Base-by-base conservation (phyloP, 1,140 invertebrate species). In the Grapholita molesta region DNA sequence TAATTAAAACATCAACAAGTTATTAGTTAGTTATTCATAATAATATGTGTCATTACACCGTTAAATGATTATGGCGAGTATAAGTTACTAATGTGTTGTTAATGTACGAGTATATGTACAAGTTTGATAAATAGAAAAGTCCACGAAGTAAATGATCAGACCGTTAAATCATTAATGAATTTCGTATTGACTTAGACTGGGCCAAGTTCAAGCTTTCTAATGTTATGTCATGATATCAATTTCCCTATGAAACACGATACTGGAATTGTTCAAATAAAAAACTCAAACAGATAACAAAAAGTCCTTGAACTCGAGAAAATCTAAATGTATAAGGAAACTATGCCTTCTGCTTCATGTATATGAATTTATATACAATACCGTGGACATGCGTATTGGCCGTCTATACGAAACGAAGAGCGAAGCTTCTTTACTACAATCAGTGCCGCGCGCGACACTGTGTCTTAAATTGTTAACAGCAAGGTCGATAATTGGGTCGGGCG, bases 321-420 rank as follows among this genome's bases (percentile, higher is more conserved):
- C 82, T 70, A 83, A 91, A 90, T 84, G 82, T 83, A 88, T 80
- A 88, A 84, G 84, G 85, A 90, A 91, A 90, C 86, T 88, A 86
- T 89, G 83, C 79, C 75, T 72, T 80, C 83, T 88, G 66, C 24
- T 57, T 55, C 24, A 68, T 68, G 52, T 61, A 85, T 86, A 89
- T 75, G 72, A 86, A 83, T 83, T 85, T 88, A 89, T 89, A 85
- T 86, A 89, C 84, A 83, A 81, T 80, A 79, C 84, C 84, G 86
- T 90, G 89, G 89, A 89, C 89, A 91, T 91, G 89, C 89, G 89
- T 91, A 91, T 90, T 91, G 86, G 85, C 84, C 85, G 80, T 86
- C 84, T 85, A 80, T 84, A 82, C 81, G 80, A 79, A 86, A 75
- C 82, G 82, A 85, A 89, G 82, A 79, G 82, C 84, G 86, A 88